Evolutionary conservation across 2,888 invertebrate species (phyloP).

Genomic region (Lepidochrysops patricia): DNA sequence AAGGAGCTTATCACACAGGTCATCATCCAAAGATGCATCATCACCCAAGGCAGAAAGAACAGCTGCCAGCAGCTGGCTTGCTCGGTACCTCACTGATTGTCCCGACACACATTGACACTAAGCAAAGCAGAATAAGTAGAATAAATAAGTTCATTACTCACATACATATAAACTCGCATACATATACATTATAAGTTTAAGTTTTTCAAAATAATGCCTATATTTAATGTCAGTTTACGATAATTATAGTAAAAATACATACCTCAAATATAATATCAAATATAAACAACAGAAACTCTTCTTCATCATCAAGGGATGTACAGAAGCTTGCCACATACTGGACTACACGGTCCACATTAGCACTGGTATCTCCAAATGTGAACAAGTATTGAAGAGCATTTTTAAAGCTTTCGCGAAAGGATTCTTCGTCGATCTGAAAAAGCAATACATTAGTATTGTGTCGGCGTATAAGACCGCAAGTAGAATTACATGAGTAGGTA

Average conservation of each 20-base stretch:
- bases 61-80: constrained; percentile 85
- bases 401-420: constrained; percentile 78
- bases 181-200: no score
- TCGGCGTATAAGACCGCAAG: not conserved
- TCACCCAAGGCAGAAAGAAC: constrained; percentile 83
- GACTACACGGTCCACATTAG: constrained; percentile 79
- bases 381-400: constrained; percentile 78
- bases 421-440: constrained; percentile 58
- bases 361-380: constrained; percentile 78
- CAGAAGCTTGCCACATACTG: constrained; percentile 83
- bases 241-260: constrained; percentile 24
- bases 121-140: no score
- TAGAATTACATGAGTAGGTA: not conserved
- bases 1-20: constrained; percentile 81
- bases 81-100: constrained; percentile 78
- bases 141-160: no score
- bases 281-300: constrained; percentile 73
- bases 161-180: no score
- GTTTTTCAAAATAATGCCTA: no score
- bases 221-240: no score
- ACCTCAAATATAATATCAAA: constrained; percentile 78
- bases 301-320: constrained; percentile 73
- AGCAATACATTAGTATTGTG: constrained; percentile 8
- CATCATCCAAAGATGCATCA: constrained; percentile 84
- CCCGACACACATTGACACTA: constrained; percentile 68